These are phyloP conservation scores for Diadophis punctatus DNA, from an alignment of 2,113 vertebrate genomes.

Conservation along the genomic window DNA sequence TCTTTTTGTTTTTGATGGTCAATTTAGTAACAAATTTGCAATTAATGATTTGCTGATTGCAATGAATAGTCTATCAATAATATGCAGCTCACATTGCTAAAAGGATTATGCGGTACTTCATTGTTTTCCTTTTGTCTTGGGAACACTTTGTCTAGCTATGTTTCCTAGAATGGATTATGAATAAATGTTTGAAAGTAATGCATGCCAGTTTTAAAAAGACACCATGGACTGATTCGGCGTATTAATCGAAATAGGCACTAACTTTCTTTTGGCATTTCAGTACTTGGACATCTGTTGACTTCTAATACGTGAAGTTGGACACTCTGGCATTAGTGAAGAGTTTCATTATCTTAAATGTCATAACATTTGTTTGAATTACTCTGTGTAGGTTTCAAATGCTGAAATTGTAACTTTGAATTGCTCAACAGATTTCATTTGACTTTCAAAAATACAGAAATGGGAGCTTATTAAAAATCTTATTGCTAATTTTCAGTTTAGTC, in stretches of 20 bases:
- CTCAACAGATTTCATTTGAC: constrained; percentile 71
- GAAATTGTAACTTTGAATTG: constrained; percentile 68
- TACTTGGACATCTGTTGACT: constrained; percentile 80
- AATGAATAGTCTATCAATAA: constrained; percentile 71
- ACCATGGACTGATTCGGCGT: constrained; percentile 60
- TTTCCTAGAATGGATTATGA: constrained; percentile 72
- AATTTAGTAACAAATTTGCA: constrained; percentile 75
- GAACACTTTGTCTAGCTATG: constrained; percentile 68
- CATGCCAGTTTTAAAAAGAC: constrained; percentile 72
- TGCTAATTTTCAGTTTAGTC: constrained; percentile 67
- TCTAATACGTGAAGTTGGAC: constrained; percentile 71
- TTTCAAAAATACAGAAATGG: constrained; percentile 62
- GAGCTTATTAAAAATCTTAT: constrained; percentile 59
- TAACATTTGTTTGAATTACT: constrained; percentile 81
- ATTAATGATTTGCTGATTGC: constrained; percentile 74
- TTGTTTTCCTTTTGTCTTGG: constrained; percentile 69
- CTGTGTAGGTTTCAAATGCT: constrained; percentile 73
- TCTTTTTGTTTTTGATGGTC: constrained; percentile 59
- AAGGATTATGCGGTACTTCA: constrained; percentile 66
- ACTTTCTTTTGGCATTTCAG: constrained; percentile 75
- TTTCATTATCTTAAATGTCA: constrained; percentile 83
- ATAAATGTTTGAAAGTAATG: constrained; percentile 67
- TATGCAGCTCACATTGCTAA: constrained; percentile 66
- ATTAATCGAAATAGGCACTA: constrained; percentile 74
- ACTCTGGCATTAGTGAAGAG: constrained; percentile 71